Evolutionary conservation across 23 tunicate species (phyloP).

Genomic region (Styela plicata): DNA sequence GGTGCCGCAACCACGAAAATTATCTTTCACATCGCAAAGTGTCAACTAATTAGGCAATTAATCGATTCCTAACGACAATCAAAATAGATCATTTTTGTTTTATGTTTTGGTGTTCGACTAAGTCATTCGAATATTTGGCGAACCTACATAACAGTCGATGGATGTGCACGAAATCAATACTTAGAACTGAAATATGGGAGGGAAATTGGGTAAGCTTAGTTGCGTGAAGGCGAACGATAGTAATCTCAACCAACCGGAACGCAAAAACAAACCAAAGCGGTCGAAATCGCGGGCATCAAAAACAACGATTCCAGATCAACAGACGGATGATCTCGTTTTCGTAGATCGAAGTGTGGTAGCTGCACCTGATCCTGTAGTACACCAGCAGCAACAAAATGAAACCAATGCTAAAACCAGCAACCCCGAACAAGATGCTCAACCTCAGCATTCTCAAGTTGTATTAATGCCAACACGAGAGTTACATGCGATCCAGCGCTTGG

Average conservation of each 20-base stretch:
- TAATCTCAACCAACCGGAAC: neutral
- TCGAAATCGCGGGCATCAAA: neutral
- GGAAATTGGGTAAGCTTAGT: neutral
- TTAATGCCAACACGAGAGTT: slow-evolving; percentile 9
- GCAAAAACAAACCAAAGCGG: neutral
- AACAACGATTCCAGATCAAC: neutral
- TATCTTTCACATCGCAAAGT: no score
- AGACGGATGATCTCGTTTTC: neutral
- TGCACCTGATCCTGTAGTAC: neutral
- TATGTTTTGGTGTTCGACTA: no score
- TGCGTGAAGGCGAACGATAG: neutral
- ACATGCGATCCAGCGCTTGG: neutral
- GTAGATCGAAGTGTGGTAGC: neutral
- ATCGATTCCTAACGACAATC: no score
- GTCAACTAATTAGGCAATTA: no score
- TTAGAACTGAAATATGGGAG: neutral
- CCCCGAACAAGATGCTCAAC: neutral
- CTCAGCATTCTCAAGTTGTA: neutral
- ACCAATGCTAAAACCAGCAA: neutral
- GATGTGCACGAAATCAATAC: no score
- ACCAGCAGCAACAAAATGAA: neutral
- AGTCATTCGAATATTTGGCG: no score
- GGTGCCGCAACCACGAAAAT: no score
- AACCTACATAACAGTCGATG: no score
- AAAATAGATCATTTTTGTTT: no score